phyloP scores from a whole-genome alignment of 2,797 vertebrate species.

The Myotis myotis region DNA sequence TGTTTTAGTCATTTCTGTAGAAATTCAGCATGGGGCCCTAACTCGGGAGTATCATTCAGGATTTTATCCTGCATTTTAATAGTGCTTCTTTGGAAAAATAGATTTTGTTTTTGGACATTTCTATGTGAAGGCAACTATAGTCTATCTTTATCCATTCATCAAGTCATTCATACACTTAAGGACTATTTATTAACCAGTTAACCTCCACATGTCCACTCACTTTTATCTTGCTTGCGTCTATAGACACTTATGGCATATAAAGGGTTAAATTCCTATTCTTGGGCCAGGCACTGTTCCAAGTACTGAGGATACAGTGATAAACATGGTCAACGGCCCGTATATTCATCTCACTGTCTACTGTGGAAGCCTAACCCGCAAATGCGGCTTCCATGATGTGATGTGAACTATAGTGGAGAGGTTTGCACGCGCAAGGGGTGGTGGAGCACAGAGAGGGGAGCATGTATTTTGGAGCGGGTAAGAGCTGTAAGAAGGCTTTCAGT shows the following conservation, averaged over 20 bases:
- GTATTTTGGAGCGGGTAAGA: too few species aligned
- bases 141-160: background rate
- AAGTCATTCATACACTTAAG: background rate
- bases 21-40: background rate
- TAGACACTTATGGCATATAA: too few species aligned
- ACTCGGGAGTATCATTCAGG: background rate
- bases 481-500: background rate
- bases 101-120: background rate
- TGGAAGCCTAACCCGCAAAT: background rate
- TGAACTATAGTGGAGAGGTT: background rate
- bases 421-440: accelerated
- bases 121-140: background rate
- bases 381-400: accelerated
- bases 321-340: background rate
- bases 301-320: background rate
- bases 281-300: background rate
- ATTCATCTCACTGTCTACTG: background rate
- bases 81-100: background rate
- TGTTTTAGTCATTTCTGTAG: conserved; percentile 49
- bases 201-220: too few species aligned
- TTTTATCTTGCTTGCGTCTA: too few species aligned
- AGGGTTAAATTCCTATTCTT: background rate
- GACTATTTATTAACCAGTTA: background rate
- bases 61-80: background rate
- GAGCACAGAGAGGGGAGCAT: background rate